Percentiles rank a stretch among this genome's conserved stretches.
Conservation (phyloP, 2,113 vertebrate genomes). For the Struthio camelus region DNA sequence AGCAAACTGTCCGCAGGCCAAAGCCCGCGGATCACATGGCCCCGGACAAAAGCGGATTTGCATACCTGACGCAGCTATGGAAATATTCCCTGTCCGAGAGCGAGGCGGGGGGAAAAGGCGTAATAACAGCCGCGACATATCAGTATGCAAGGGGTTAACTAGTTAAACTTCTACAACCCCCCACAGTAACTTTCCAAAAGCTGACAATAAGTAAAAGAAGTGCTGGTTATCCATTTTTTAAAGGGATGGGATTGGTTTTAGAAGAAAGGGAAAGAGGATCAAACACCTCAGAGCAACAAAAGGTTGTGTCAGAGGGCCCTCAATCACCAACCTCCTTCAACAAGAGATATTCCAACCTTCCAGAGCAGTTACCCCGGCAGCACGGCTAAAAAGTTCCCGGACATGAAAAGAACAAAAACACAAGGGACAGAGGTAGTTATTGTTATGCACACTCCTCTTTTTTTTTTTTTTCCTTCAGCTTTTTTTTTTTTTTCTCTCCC, state of each 20-base stretch:
- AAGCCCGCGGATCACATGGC: slow-evolving; percentile 56
- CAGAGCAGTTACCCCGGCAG: slow-evolving; percentile 92
- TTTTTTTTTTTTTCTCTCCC: slow-evolving; percentile 72
- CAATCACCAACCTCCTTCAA: slow-evolving; percentile 93
- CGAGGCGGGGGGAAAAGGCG: not conserved
- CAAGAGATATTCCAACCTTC: slow-evolving; percentile 85
- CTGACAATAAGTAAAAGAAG: slow-evolving; percentile 86
- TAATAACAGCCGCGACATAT: not conserved
- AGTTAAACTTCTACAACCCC: slow-evolving; percentile 83
- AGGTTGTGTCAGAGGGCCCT: slow-evolving; percentile 96
- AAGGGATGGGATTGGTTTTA: slow-evolving; percentile 86
- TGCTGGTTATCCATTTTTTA: slow-evolving; percentile 88
- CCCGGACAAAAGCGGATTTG: slow-evolving; percentile 60
- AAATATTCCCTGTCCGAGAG: slow-evolving; percentile 26
- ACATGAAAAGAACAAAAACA: slow-evolving; percentile 92
- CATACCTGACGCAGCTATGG: slow-evolving; percentile 69
- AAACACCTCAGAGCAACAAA: slow-evolving; percentile 97
- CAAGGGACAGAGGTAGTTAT: slow-evolving; percentile 97
- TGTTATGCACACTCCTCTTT: slow-evolving; percentile 88
- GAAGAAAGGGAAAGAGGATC: slow-evolving; percentile 94
- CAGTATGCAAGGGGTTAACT: slow-evolving; percentile 79
- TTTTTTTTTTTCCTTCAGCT: slow-evolving; percentile 24
- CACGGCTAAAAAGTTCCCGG: slow-evolving; percentile 85
- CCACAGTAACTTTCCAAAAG: slow-evolving; percentile 80
- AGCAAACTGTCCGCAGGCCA: slow-evolving; percentile 41